These are phyloP conservation scores for Diorhabda sublineata DNA, from an alignment of 1,140 invertebrate genomes.

Conservation along the genomic window DNA sequence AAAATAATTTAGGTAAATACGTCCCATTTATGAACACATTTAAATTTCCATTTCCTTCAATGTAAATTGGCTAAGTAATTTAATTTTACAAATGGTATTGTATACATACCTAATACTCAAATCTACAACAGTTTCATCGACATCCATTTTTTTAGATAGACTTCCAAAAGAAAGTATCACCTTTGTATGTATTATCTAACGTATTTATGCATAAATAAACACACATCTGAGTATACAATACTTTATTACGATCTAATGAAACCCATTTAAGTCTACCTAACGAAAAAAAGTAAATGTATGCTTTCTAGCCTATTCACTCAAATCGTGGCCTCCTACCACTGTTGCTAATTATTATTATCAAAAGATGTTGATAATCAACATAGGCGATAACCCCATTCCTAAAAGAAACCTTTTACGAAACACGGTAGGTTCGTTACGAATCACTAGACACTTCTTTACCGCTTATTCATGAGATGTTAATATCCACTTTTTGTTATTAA, in stretches of 20 bases:
- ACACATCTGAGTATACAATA: background rate
- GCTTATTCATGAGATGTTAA: background rate
- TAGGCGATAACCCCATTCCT: conserved; percentile 7
- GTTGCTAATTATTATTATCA: conserved; percentile 11
- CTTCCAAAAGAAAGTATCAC: background rate
- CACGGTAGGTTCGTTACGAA: background rate
- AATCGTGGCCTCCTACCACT: background rate
- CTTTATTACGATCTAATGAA: background rate
- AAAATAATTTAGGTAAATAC: too few species aligned
- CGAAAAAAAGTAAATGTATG: background rate
- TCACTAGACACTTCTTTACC: background rate
- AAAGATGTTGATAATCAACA: conserved; percentile 13
- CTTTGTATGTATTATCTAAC: background rate
- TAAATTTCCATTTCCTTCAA: too few species aligned
- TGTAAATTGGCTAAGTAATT: too few species aligned
- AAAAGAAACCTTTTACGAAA: background rate
- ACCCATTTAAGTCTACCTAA: background rate
- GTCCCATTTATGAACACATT: too few species aligned
- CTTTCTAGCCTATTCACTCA: background rate
- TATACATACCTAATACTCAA: conserved; percentile 65
- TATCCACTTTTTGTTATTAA: background rate
- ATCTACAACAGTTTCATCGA: conserved; percentile 61
- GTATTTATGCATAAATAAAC: background rate
- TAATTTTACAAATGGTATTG: background rate
- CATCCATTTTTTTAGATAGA: conserved; percentile 51